phyloP scores from a whole-genome alignment of 2,113 vertebrate genomes.

The Prochilodus magdalenae region DNA sequence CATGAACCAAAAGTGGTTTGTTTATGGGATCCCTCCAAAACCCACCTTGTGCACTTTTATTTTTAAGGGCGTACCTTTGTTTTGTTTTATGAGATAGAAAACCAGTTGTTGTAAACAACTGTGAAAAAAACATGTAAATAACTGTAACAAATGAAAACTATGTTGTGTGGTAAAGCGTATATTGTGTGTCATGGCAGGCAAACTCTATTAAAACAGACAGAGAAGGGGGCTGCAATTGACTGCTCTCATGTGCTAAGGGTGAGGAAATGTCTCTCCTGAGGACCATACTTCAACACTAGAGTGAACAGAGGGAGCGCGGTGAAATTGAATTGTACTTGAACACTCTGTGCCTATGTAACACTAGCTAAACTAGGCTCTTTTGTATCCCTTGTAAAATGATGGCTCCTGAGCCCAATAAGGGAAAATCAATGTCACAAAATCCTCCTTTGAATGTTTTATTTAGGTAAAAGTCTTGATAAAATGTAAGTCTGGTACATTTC shows the following conservation, averaged over 20 bases:
- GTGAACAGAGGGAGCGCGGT: background rate
- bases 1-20: too few species aligned
- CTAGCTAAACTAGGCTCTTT: background rate
- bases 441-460: slow-evolving; percentile 1
- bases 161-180: background rate
- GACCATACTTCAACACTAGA: slow-evolving; percentile 13
- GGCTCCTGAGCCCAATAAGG: background rate
- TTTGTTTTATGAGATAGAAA: background rate
- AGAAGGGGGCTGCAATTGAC: background rate
- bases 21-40: too few species aligned
- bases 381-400: slow-evolving; percentile 9
- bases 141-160: background rate
- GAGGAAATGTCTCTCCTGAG: slow-evolving; percentile 19
- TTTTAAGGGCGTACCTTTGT: background rate
- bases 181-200: background rate
- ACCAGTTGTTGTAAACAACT: background rate
- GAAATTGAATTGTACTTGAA: slow-evolving; percentile 40
- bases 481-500: background rate
- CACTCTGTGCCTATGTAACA: slow-evolving; percentile 3
- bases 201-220: slow-evolving; percentile 1
- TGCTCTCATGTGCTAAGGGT: slow-evolving; percentile 19
- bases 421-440: background rate
- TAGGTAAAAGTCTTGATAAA: background rate
- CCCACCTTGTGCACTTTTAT: too few species aligned
- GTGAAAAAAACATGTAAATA: slow-evolving; percentile 3